phyloP scores from a whole-genome alignment of 1,140 invertebrate genomes.

The Apis laboriosa region DNA sequence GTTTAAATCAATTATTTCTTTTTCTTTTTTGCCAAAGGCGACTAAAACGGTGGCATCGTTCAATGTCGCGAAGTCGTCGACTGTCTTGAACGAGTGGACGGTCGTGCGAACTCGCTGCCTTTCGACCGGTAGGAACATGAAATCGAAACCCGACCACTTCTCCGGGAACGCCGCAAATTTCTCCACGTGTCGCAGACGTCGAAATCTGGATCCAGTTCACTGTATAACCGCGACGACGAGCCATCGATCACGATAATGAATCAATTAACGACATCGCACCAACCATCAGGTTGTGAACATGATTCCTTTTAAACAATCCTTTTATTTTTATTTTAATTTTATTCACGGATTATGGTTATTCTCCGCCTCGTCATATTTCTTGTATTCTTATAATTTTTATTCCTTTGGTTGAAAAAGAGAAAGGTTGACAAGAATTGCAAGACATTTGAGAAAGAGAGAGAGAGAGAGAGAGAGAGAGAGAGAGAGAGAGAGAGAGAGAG shows the following conservation, averaged over 20 bases:
- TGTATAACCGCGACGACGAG: slow-evolving; percentile 6
- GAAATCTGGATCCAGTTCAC: slow-evolving; percentile 18
- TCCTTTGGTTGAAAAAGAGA: too few species aligned
- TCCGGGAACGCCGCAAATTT: slow-evolving; percentile 38
- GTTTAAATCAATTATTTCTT: too few species aligned
- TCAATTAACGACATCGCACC: slow-evolving; percentile 15
- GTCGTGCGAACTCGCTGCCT: slow-evolving; percentile 40
- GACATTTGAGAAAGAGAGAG: too few species aligned
- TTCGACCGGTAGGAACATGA: slow-evolving; percentile 55
- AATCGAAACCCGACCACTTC: slow-evolving; percentile 48
- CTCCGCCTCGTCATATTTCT: too few species aligned
- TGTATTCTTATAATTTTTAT: too few species aligned
- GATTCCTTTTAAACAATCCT: too few species aligned
- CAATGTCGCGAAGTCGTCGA: slow-evolving; percentile 54
- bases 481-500: too few species aligned
- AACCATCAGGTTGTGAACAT: slow-evolving; percentile 44
- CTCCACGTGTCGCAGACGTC: slow-evolving; percentile 26
- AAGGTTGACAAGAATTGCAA: too few species aligned
- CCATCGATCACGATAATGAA: slow-evolving; percentile 26
- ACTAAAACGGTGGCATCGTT: background rate
- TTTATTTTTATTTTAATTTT: too few species aligned
- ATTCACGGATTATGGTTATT: too few species aligned
- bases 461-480: too few species aligned
- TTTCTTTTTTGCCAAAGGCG: too few species aligned
- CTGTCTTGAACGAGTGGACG: slow-evolving; percentile 50